These are phyloP conservation scores for Psococerastis gibbosa DNA, from an alignment of 2,888 invertebrate species.

Conservation along the genomic window DNA sequence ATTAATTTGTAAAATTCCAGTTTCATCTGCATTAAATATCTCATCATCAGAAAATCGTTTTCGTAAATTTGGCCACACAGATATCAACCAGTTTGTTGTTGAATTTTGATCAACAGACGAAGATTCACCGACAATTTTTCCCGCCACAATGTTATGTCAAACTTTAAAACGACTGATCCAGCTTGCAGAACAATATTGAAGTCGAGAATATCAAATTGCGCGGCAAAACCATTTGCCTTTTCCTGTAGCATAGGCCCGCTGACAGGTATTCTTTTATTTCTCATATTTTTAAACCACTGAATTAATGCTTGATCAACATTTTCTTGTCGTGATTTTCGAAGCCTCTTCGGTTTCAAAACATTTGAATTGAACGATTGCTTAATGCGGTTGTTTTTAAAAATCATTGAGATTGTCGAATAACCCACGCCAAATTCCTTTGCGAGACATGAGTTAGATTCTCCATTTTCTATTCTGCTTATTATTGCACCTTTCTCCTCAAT, in stretches of 20 bases:
- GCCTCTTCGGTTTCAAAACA: constrained; percentile 7
- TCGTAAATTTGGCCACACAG: constrained; percentile 4
- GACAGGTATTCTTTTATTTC: constrained; percentile 5
- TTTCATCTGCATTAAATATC: constrained; percentile 20
- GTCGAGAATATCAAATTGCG: background rate
- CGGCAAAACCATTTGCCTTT: background rate
- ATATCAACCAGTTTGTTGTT: constrained; percentile 6
- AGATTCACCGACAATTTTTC: constrained; percentile 11
- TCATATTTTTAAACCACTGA: constrained; percentile 9
- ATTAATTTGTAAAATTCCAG: constrained; percentile 18
- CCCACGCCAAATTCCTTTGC: constrained; percentile 3
- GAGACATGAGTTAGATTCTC: constrained; percentile 9
- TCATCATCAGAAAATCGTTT: constrained; percentile 13
- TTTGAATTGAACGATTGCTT: background rate
- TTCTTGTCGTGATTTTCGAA: background rate
- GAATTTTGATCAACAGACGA: constrained; percentile 4
- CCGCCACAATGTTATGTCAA: constrained; percentile 10
- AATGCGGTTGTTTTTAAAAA: constrained; percentile 2
- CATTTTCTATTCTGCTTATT: constrained; percentile 4
- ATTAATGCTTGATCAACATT: constrained; percentile 11
- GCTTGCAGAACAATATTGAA: constrained; percentile 5
- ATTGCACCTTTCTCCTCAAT: constrained; percentile 9
- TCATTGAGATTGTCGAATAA: constrained; percentile 9
- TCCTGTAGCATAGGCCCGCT: constrained; percentile 2
- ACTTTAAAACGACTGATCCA: constrained; percentile 12